phyloP scores from a whole-genome alignment of 2,797 vertebrate species.

The Natrix natrix region DNA sequence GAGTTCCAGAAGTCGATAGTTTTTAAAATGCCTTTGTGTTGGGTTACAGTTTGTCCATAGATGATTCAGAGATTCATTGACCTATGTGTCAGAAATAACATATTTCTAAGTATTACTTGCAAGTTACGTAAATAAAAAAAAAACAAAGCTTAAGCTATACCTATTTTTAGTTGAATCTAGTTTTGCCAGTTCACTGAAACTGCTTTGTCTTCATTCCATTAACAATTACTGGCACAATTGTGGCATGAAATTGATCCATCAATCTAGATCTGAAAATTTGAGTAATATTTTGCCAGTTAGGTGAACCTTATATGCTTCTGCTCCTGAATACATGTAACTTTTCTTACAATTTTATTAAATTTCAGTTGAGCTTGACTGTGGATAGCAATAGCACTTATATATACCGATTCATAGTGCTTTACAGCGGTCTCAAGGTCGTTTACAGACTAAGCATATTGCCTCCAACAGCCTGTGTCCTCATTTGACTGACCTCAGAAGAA shows the following conservation, averaged over 20 bases:
- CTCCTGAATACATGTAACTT: neutral
- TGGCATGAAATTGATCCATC: neutral
- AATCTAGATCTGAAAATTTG: neutral
- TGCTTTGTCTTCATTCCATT: neutral
- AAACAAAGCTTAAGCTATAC: neutral
- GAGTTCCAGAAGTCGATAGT: neutral
- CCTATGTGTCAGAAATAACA: slow-evolving; percentile 11
- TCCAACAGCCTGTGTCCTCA: neutral
- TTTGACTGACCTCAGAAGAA: neutral
- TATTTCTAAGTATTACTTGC: neutral
- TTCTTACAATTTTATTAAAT: neutral
- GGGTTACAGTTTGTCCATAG: accelerated
- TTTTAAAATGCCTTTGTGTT: neutral
- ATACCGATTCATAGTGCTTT: neutral
- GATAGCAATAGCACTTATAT: neutral
- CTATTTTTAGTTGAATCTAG: neutral
- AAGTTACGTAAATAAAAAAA: neutral
- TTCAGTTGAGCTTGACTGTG: neutral
- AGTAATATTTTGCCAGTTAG: neutral
- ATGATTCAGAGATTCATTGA: neutral
- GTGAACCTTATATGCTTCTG: neutral
- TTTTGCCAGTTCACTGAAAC: neutral
- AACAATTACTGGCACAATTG: neutral
- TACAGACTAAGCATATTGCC: neutral
- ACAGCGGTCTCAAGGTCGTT: neutral